These are phyloP conservation scores for Eciton burchellii DNA, from an alignment of 1,140 invertebrate species.

Conservation along the genomic window DNA sequence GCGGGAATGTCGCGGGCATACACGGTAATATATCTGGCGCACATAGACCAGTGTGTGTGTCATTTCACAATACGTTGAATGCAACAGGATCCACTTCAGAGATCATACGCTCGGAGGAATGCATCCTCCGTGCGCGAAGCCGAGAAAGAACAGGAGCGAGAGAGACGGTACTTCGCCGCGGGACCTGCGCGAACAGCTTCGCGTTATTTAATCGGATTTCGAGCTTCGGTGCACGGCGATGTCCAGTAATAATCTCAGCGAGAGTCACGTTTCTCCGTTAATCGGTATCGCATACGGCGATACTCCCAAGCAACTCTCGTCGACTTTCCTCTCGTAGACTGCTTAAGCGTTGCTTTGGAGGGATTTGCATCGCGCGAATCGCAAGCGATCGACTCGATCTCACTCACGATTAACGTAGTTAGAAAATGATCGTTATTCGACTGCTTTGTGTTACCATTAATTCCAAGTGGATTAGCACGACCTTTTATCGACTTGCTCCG, in stretches of 20 bases:
- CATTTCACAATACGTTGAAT: conserved; percentile 41
- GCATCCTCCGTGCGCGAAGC: conserved; percentile 10
- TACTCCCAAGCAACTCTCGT: neutral
- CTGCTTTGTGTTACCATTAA: neutral
- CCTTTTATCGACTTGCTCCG: neutral
- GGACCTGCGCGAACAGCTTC: neutral
- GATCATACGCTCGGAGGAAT: conserved; percentile 35
- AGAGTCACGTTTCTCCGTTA: neutral
- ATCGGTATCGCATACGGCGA: neutral
- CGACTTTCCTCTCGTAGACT: too few relatives aligned
- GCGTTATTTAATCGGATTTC: conserved; percentile 26
- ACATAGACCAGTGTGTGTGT: neutral
- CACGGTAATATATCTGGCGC: neutral
- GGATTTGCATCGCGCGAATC: too few relatives aligned
- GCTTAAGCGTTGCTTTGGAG: too few relatives aligned
- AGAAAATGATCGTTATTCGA: too few relatives aligned
- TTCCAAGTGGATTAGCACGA: too few relatives aligned
- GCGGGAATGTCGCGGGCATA: conserved; percentile 32
- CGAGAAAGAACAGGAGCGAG: conserved; percentile 16
- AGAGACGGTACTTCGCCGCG: neutral
- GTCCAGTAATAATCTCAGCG: conserved; percentile 7
- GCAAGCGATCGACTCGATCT: too few relatives aligned
- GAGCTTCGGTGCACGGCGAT: neutral
- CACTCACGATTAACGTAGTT: too few relatives aligned
- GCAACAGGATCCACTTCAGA: conserved; percentile 56